These are phyloP conservation scores for Wiebesia pumilae DNA, from an alignment of 1,140 invertebrate genomes.

Conservation along the genomic window DNA sequence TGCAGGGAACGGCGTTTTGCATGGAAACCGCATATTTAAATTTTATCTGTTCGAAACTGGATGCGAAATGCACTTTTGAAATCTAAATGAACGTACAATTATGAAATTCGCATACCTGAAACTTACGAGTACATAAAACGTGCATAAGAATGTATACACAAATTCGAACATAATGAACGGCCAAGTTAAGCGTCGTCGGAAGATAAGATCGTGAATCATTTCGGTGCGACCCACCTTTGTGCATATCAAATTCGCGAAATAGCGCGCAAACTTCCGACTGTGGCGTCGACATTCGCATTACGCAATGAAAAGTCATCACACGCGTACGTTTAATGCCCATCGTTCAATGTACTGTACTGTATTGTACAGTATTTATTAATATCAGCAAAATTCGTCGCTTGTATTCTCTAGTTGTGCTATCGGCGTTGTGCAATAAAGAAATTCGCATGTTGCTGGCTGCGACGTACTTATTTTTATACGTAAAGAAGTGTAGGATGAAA, in stretches of 20 bases:
- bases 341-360: neutral
- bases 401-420: neutral
- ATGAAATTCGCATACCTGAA: neutral
- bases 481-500: no score
- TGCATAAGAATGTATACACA: neutral
- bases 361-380: neutral
- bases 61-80: neutral
- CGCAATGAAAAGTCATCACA: slow-evolving; percentile 4
- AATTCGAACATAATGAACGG: neutral
- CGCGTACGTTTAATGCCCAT: slow-evolving; percentile 1
- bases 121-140: neutral
- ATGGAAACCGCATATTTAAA: neutral
- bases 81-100: neutral
- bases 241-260: slow-evolving; percentile 14
- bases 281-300: slow-evolving; percentile 12
- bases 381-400: slow-evolving; percentile 33
- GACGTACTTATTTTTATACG: neutral
- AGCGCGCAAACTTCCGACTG: neutral
- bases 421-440: neutral
- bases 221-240: slow-evolving; percentile 1
- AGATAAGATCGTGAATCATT: slow-evolving; percentile 25
- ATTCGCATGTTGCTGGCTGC: neutral
- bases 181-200: neutral
- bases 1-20: neutral
- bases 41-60: neutral